Percentiles rank a stretch among this genome's conserved stretches.
Conservation (phyloP, 2,888 invertebrate species). For the Lumbricus terrestris region DNA sequence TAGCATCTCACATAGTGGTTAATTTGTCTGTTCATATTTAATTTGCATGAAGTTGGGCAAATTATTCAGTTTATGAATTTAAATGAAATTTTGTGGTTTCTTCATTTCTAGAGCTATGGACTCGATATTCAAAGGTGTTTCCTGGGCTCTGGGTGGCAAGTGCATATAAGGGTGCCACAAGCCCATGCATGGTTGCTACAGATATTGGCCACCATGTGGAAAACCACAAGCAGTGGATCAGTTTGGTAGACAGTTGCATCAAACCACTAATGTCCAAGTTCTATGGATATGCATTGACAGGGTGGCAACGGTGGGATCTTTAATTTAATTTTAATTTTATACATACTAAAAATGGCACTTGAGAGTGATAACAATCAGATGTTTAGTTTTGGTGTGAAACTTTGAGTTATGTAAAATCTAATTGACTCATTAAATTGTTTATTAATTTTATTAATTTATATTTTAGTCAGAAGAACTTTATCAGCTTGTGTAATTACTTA, state of each 20-base stretch:
- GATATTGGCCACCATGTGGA: conserved; percentile 69
- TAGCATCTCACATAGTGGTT: background rate
- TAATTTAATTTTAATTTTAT: background rate
- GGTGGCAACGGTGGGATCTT: conserved; percentile 59
- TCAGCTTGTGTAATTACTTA: no score
- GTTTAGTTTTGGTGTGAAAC: background rate
- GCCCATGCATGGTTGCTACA: conserved; percentile 71
- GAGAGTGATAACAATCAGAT: background rate
- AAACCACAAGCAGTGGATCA: conserved; percentile 74
- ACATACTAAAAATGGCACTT: background rate
- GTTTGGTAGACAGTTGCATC: conserved; percentile 48
- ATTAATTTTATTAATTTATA: background rate
- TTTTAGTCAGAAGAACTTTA: background rate
- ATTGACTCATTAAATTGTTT: background rate
- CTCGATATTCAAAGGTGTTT: conserved; percentile 69
- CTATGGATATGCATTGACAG: conserved; percentile 60
- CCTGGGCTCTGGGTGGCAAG: conserved; percentile 76
- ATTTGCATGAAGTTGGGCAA: background rate
- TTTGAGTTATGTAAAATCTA: background rate
- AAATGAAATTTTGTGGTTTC: background rate
- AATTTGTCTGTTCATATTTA: background rate
- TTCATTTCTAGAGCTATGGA: conserved; percentile 55
- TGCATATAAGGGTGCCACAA: conserved; percentile 84
- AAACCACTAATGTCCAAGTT: conserved; percentile 51
- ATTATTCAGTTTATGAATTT: background rate